These are phyloP conservation scores for Drosophila mimetica DNA, from an alignment of 2,888 invertebrate species.

Conservation along the genomic window DNA sequence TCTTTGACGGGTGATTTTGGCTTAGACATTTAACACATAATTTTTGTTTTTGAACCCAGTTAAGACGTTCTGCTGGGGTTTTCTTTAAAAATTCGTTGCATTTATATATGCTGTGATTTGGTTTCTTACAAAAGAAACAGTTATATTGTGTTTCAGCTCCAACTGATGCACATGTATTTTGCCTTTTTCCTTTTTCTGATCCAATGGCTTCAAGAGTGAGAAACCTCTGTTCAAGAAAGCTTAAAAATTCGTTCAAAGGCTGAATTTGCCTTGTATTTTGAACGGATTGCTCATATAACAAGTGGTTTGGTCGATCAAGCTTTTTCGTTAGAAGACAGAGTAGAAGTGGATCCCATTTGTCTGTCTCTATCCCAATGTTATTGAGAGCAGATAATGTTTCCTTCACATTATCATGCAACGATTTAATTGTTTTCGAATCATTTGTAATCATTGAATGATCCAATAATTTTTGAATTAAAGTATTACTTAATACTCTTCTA, in stretches of 20 bases:
- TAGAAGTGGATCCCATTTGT: neutral
- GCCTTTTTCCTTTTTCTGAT: no score
- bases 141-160: neutral
- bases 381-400: neutral
- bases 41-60: neutral
- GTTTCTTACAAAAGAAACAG: neutral
- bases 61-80: slow-evolving; percentile 1
- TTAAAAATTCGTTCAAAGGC: neutral
- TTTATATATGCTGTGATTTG: neutral
- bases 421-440: no score
- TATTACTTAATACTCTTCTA: slow-evolving; percentile 1
- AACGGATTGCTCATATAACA: neutral
- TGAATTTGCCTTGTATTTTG: neutral
- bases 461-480: neutral
- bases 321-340: neutral
- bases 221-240: no score
- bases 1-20: neutral
- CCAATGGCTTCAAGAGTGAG: no score
- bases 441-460: no score
- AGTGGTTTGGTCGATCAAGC: slow-evolving; percentile 1
- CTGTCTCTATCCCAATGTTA: slow-evolving; percentile 1
- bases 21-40: slow-evolving; percentile 1
- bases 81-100: neutral
- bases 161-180: no score
- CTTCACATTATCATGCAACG: no score